Evolutionary conservation across 2,113 vertebrate genomes (phyloP).

Genomic region (Calyptomena viridis): DNA sequence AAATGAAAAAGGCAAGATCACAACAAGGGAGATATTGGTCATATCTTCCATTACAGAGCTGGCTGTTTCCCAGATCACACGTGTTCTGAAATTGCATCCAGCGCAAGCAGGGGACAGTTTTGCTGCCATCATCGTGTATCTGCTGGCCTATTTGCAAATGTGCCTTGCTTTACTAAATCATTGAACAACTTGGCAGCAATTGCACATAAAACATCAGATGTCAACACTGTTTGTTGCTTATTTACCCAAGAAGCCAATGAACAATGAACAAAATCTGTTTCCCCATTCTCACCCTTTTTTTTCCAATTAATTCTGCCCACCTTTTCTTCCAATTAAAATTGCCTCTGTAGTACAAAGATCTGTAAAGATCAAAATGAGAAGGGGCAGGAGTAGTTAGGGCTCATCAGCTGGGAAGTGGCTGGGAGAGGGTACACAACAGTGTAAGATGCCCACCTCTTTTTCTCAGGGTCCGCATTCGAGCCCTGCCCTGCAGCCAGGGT

Average conservation of each 20-base stretch:
- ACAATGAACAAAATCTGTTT: background rate
- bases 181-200: background rate
- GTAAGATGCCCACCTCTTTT: background rate
- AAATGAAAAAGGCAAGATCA: slow-evolving; percentile 48
- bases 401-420: background rate
- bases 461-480: background rate
- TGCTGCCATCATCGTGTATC: background rate
- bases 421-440: background rate
- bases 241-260: background rate
- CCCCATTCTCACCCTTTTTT: background rate
- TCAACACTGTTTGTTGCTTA: background rate
- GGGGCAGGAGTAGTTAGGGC: background rate
- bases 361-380: background rate
- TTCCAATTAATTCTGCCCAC: background rate
- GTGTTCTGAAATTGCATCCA: background rate
- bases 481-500: background rate
- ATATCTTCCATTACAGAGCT: background rate
- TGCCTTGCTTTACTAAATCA: background rate
- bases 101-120: background rate
- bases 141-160: background rate
- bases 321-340: background rate
- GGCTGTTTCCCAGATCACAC: background rate
- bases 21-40: slow-evolving; percentile 28
- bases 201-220: background rate
- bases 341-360: background rate